Base-by-base conservation (phyloP, 1,140 invertebrate species). In the Philotrypesis tridentata region DNA sequence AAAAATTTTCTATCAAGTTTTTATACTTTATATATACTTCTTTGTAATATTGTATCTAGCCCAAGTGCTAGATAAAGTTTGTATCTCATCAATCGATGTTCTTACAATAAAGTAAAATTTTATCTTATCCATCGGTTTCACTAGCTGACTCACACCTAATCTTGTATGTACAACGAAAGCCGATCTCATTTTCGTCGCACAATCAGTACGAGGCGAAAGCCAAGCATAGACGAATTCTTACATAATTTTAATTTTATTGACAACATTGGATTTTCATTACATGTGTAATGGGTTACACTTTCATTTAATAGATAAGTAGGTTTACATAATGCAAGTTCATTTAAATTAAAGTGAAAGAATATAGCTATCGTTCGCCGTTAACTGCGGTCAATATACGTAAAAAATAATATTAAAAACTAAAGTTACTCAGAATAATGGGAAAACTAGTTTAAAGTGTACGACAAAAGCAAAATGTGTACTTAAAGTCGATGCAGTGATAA, bases 191-290 rank as follows among this genome's bases (percentile, higher is more conserved):
- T 9, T 14, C 5, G 12, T 14, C 40, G 40, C 17, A 14, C 3
- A 43, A 14, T 43, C 17, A 8, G 60, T n/a, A n/a, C 6, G 60
- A 61, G 11, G 3, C 55, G 8, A 48, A 55, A 77, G 72, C 78
- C 76, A 82, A 85, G 84, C 33, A 37, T 86, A 87, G 84, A 86
- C 1, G 31, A 33, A 60, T 65, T 73, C 8, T 82, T 76, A 76
- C 27, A 82, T 72, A 70, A 77, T 82, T 82, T 76, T 63, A 71
- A 85, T 85, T 89, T 89, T 89, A 90, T 90, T 90, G 88, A 90
- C 87, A 89, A 90, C 88, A 89, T 89, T 89, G 87, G 85, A 89
- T 89, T 89, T 87, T 87, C 87, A 83, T 89, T 89, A 88, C 87
- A 89, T 87, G 85, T 88, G 88, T 88, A 88, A 88, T 86, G 84